Conservation (phyloP, 2,888 invertebrate species). For the Pemphredon lugubris region DNA sequence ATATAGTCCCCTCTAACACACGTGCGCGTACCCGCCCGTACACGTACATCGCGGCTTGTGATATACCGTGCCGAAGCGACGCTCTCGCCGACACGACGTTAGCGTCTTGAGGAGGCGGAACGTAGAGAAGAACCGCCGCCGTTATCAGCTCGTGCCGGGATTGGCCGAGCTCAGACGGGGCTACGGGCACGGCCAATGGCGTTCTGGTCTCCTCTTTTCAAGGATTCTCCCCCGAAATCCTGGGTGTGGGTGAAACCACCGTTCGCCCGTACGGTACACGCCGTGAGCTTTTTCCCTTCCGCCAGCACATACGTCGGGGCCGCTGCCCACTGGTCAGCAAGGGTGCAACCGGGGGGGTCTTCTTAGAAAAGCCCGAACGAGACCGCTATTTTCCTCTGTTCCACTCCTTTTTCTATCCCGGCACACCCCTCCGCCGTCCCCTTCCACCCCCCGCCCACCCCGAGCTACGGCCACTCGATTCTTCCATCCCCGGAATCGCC, state of each 20-base stretch:
- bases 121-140: constrained; percentile 74
- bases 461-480: constrained; percentile 15
- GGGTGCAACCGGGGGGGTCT: background rate
- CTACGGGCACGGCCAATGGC: constrained; percentile 74
- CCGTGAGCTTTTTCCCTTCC: constrained; percentile 37
- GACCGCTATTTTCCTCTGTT: constrained; percentile 33
- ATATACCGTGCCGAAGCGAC: constrained; percentile 60
- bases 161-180: constrained; percentile 73
- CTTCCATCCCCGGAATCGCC: constrained; percentile 36
- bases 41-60: constrained; percentile 37
- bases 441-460: constrained; percentile 3
- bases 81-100: too few species aligned
- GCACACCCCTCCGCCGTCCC: constrained; percentile 10
- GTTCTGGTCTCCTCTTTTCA: constrained; percentile 78
- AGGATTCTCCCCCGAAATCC: constrained; percentile 72
- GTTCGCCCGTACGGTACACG: too few species aligned
- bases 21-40: too few species aligned
- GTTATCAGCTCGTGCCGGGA: constrained; percentile 77
- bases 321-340: constrained; percentile 66
- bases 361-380: constrained; percentile 10
- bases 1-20: constrained; percentile 44
- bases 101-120: constrained; percentile 79
- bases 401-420: constrained; percentile 36
- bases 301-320: constrained; percentile 62
- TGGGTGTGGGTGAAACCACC: constrained; percentile 54